phyloP scores from a whole-genome alignment of 2,888 invertebrate genomes.

The Eristalis arbustorum region DNA sequence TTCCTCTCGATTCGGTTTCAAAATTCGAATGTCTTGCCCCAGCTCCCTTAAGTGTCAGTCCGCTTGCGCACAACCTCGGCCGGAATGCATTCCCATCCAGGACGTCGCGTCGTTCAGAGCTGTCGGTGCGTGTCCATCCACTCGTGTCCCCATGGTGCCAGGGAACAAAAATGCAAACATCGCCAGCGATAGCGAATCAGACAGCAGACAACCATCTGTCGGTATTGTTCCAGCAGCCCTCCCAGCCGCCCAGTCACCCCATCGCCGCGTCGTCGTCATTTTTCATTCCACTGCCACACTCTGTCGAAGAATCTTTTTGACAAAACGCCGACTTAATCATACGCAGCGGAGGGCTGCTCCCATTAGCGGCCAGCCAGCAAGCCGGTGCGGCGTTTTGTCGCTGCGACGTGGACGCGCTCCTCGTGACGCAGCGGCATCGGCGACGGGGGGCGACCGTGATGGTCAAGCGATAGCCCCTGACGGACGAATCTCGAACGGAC shows the following conservation, averaged over 20 bases:
- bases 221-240: constrained; percentile 34
- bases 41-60: background rate
- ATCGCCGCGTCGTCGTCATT: constrained; percentile 18
- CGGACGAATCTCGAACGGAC: constrained; percentile 51
- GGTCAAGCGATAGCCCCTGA: constrained; percentile 60
- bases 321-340: constrained; percentile 63
- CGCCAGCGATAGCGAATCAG: background rate
- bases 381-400: constrained; percentile 46
- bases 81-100: background rate
- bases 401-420: background rate
- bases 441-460: constrained; percentile 6
- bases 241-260: background rate
- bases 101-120: background rate
- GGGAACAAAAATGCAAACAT: background rate
- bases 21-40: background rate
- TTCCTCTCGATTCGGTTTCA: no score
- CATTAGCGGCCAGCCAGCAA: constrained; percentile 31
- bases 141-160: background rate
- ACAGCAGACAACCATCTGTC: constrained; percentile 46
- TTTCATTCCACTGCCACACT: constrained; percentile 46
- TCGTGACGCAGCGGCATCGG: background rate
- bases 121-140: background rate
- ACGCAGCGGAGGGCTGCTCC: constrained; percentile 11
- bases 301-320: constrained; percentile 60
- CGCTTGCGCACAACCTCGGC: background rate